Evolutionary conservation across 2,888 invertebrate species (phyloP), one percentile per base, ranked within the genome.

Genomic region (Apeira syringaria): DNA sequence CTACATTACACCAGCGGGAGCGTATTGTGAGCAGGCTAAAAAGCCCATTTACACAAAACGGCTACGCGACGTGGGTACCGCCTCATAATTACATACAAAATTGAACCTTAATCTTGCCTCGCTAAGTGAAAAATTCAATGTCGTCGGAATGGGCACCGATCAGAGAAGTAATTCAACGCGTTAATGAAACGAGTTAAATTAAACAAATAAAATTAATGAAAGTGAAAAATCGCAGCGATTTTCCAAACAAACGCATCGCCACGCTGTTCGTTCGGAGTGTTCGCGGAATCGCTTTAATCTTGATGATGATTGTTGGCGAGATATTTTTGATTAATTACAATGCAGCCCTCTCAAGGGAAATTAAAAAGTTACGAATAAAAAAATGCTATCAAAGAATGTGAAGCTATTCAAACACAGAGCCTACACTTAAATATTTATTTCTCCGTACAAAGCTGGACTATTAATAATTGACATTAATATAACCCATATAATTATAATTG

Each of bases 21-120:
- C 72, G 73, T 78, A 78, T 79, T 80, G 78, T 80, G 74, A 80
- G 66, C 63, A 70, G 73, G 79, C 75, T 79, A 77, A 81, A 81
- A 80, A 81, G 80, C 77, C 73, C 73, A 66, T 72, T 67, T 69
- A 68, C 67, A 70, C 70, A 78, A 75, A 80, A 74, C 65, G 74
- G 58, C 58, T 56, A 53, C 63, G 67, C 63, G 67, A 69, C 67
- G 58, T 61, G 48, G 49, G n/a, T 50, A 56, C 53, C 53, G 8
- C 2, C 9, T 44, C 49, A 56, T 56, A 64, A 64, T 68, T 57
- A 65, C 65, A 56, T 42, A 46, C 66, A 45, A 76, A 75, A 74
- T 64, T 61, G 59, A 68, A 65, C 74, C 69, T 65, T 78, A 73
- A 58, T 43, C 47, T 42, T 52, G 38, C 47, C 32, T 6, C 28